Evolutionary conservation across 2,888 invertebrate genomes (phyloP).

Genomic region (Aphodius granarius): DNA sequence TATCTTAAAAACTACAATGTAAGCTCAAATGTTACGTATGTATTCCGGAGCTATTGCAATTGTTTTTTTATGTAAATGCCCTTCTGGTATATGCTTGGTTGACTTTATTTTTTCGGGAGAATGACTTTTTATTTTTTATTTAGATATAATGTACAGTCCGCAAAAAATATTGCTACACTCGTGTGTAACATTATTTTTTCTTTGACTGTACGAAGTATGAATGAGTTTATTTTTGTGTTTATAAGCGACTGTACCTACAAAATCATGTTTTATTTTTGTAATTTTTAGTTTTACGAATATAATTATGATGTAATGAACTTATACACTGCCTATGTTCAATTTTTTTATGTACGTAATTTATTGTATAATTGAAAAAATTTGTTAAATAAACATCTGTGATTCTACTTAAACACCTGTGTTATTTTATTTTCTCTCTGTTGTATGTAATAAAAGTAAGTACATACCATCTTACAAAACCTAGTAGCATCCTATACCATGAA

Average conservation of each 20-base stretch:
- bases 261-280: constrained; percentile 19
- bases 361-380: constrained; percentile 47
- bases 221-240: constrained; percentile 15
- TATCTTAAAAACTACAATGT: not conserved
- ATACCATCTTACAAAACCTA: no score
- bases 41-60: not conserved
- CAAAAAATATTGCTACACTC: no score
- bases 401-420: constrained; percentile 35
- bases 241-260: constrained; percentile 24
- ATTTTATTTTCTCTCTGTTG: not conserved
- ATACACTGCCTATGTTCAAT: constrained; percentile 46
- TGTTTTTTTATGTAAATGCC: not conserved
- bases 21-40: not conserved
- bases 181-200: no score
- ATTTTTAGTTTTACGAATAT: constrained; percentile 11
- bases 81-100: not conserved
- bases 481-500: no score
- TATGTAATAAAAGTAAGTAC: no score
- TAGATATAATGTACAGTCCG: no score
- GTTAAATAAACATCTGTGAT: constrained; percentile 54
- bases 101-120: not conserved
- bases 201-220: constrained; percentile 5
- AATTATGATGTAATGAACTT: constrained; percentile 21
- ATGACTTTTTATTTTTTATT: not conserved
- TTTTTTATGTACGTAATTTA: constrained; percentile 43